These are phyloP conservation scores for Rhimphoctona megacephalus DNA, from an alignment of 2,888 invertebrate genomes.

Conservation along the genomic window DNA sequence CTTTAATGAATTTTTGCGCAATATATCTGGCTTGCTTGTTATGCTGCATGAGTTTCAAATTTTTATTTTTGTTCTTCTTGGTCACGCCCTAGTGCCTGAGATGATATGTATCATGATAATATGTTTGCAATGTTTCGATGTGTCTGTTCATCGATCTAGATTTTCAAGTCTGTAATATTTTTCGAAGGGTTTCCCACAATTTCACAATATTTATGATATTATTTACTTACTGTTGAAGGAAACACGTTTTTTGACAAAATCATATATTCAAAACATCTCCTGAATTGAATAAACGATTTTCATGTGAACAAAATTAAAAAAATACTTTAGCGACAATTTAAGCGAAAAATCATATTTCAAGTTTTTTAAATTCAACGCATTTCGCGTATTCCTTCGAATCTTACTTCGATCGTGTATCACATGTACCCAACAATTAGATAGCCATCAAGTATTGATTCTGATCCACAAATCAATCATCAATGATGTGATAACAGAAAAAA, in stretches of 20 bases:
- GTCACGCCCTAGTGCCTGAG: too few species aligned
- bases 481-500: neutral
- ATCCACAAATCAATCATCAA: neutral
- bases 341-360: neutral
- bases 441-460: neutral
- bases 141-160: slow-evolving; percentile 50
- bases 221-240: neutral
- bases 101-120: neutral
- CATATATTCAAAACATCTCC: neutral
- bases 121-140: neutral
- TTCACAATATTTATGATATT: neutral
- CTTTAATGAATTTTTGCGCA: neutral
- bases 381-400: neutral
- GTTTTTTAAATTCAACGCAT: neutral
- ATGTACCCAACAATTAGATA: neutral
- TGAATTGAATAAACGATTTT: neutral
- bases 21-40: neutral
- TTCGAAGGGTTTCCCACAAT: neutral
- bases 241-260: neutral
- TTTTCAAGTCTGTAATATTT: slow-evolving; percentile 35
- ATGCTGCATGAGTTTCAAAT: neutral
- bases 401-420: too few species aligned
- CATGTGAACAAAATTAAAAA: neutral
- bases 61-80: neutral
- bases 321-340: neutral